Conservation (phyloP, 2,113 vertebrate species). For the Oenanthe melanoleuca region DNA sequence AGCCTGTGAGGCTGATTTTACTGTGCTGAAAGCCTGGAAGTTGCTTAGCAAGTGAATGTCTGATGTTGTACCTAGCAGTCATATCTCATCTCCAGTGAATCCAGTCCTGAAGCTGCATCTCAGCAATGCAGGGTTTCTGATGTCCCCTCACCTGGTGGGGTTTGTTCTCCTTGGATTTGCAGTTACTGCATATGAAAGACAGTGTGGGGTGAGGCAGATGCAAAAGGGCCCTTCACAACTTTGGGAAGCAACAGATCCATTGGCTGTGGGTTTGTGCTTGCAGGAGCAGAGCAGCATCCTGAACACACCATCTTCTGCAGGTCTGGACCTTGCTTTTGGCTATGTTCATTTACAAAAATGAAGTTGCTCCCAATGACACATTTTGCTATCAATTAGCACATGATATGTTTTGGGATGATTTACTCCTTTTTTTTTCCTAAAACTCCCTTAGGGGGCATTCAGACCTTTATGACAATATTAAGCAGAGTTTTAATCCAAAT, state of each 20-base stretch:
- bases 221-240: not conserved
- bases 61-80: not conserved
- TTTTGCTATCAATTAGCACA: conserved; percentile 29
- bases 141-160: not conserved
- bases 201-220: not conserved
- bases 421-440: not conserved
- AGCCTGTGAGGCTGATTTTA: not conserved
- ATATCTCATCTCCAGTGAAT: not conserved
- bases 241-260: not conserved
- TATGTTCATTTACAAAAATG: not conserved
- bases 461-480: conserved; percentile 40
- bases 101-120: not conserved
- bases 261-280: not conserved
- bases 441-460: conserved; percentile 13
- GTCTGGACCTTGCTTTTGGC: not conserved
- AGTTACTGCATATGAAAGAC: not conserved
- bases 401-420: not conserved
- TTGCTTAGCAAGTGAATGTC: not conserved
- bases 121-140: not conserved
- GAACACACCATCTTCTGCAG: accelerated
- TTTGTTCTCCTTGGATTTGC: not conserved
- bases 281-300: not conserved
- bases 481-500: conserved; percentile 58
- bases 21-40: not conserved
- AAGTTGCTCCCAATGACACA: not conserved